Evolutionary conservation across 2,888 invertebrate species (phyloP).

Genomic region (Drosophila monieri): DNA sequence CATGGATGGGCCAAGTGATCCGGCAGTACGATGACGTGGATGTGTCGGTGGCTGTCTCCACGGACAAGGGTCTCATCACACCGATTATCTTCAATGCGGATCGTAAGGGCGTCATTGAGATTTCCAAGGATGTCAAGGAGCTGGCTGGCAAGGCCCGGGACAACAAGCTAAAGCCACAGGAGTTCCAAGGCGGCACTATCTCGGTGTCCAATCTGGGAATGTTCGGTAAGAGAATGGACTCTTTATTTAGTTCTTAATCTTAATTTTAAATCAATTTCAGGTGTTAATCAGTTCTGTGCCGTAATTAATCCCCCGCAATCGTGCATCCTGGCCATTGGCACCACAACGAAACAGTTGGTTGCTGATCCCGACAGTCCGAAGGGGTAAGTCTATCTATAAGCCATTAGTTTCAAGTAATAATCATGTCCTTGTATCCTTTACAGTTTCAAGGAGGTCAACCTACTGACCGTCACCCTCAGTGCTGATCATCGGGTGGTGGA

Average conservation of each 20-base stretch:
- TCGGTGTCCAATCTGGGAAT: constrained; percentile 98
- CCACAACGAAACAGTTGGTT: constrained; percentile 90
- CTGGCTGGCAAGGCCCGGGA: constrained; percentile 94
- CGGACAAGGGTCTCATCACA: constrained; percentile 96
- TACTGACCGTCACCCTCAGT: constrained; percentile 96
- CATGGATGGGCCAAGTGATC: constrained; percentile 97
- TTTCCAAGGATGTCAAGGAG: constrained; percentile 91
- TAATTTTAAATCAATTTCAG: constrained; percentile 79
- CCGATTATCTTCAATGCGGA: constrained; percentile 97
- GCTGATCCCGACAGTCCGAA: constrained; percentile 89
- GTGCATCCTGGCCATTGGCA: constrained; percentile 96
- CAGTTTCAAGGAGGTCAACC: constrained; percentile 90
- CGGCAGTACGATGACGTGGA: constrained; percentile 97
- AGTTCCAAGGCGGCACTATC: constrained; percentile 98
- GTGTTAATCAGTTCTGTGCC: constrained; percentile 94
- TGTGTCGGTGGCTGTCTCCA: constrained; percentile 98
- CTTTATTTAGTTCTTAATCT: background rate
- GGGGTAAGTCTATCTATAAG: constrained; percentile 86
- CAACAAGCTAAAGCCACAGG: constrained; percentile 95
- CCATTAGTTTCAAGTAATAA: background rate
- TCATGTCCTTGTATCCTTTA: constrained; percentile 13
- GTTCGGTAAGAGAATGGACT: constrained; percentile 87
- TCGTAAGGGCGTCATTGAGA: constrained; percentile 93
- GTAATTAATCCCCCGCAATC: constrained; percentile 99
- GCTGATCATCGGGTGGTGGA: constrained; percentile 99